Base-by-base conservation (phyloP, 30 jellyfish, hydroid and myxozoan species). In the Nemopilema nomurai region DNA sequence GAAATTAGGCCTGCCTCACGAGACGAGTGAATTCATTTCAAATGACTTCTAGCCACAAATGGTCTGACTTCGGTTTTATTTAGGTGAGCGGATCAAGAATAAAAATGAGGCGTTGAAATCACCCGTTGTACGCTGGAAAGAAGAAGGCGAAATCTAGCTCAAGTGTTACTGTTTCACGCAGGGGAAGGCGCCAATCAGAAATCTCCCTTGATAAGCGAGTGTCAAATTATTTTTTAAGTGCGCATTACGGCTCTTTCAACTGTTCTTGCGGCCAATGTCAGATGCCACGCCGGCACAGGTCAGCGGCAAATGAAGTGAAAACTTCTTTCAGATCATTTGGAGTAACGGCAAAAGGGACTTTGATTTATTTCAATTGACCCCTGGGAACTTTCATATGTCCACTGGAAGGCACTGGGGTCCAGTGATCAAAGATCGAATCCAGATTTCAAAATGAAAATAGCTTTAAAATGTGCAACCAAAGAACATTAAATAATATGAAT, bases 91-190 rank as follows among this genome's bases (percentile, higher is more conserved):
- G 93, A 84, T 84, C 84, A 84, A 29, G 77, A 74, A 84, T 73
- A 84, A 62, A 84, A 84, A 84, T 74, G 93, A 84, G 87, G 93
- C 85, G 93, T 74, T 84, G 78, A 71, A 76, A 84, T 74, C 81
- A 52, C 87, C 53, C 25, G 49, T 63, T 75, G 82, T 81, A 84
- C 26, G 87, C 8, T 57, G 57, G 93, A 74, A 84, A 84, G 16
- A 23, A 16, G 93, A 84, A 84, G 83, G 28, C 24, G 32, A 52
- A 51, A 53, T 18, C 18, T 17, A 76, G 19, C 65, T 84, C 83
- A 49, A 28, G 28, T 84, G 80, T 84, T 83, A 53, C 80, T 30
- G 87, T 27, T 49, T 84, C 93, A 74, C 80, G 87, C 93, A 21
- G 93, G 79, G 93, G 20, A 67, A 84, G 93, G 93, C 93, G 93